A percentile compares a stretch with the other conserved stretches of the same genome.
These are phyloP conservation scores for Trachurus trachurus DNA, from an alignment of 2,797 vertebrate species.

Conservation along the genomic window DNA sequence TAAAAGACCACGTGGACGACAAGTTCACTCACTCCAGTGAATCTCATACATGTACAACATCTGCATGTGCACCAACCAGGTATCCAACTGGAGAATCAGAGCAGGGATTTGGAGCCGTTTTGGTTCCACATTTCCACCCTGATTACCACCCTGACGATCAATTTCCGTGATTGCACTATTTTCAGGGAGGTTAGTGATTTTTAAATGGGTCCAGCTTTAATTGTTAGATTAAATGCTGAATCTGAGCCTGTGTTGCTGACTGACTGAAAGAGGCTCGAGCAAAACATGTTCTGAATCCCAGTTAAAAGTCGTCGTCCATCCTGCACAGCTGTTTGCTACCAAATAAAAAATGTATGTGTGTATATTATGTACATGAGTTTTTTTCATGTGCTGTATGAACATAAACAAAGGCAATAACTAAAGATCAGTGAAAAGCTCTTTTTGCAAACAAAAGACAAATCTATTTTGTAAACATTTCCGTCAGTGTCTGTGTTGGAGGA, in stretches of 20 bases:
- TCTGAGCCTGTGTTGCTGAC: neutral
- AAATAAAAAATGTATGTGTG: no score
- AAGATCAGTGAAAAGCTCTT: neutral
- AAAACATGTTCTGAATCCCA: neutral
- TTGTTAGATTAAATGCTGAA: neutral
- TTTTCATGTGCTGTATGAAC: neutral
- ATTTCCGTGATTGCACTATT: constrained; percentile 3
- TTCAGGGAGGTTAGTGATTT: constrained; percentile 35
- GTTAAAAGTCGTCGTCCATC: neutral
- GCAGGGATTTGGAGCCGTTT: constrained; percentile 31
- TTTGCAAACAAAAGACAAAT: neutral
- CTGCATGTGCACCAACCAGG: neutral
- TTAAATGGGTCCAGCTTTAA: constrained; percentile 14
- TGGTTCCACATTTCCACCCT: constrained; percentile 11
- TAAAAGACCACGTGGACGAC: neutral
- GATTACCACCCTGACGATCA: constrained; percentile 26
- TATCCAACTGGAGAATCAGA: neutral
- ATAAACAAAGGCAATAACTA: neutral
- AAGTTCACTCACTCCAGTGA: neutral
- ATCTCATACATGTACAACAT: neutral
- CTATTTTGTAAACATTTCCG: neutral
- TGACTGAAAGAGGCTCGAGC: neutral
- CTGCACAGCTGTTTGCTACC: neutral
- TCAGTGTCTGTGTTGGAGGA: neutral
- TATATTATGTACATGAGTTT: no score